These are phyloP conservation scores for Smutsia temminckii DNA, from an alignment of 2,797 vertebrate species.

Conservation along the genomic window DNA sequence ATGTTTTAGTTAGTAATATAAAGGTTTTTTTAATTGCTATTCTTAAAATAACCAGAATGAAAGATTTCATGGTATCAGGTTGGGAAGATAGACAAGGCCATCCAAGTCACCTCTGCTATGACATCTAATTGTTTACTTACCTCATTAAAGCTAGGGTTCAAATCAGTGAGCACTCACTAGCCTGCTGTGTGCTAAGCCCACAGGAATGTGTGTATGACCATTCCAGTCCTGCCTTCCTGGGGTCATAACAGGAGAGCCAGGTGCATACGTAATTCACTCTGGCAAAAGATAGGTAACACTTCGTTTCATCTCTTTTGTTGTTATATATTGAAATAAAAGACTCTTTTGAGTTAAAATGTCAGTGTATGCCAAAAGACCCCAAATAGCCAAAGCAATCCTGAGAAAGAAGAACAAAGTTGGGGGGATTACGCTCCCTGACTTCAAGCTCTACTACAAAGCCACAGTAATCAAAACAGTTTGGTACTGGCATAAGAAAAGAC, in stretches of 20 bases:
- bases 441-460: no score
- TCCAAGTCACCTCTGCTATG: not conserved
- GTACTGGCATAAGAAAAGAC: no score
- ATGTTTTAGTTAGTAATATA: not conserved
- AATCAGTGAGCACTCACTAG: not conserved
- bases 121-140: not conserved
- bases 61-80: not conserved
- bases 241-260: not conserved
- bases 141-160: not conserved
- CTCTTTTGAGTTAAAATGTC: not conserved
- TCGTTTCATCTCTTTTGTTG: not conserved
- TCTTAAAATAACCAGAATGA: not conserved
- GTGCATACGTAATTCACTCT: fast-evolving
- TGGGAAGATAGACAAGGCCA: not conserved
- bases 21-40: not conserved
- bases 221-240: fast-evolving
- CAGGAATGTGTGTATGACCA: not conserved
- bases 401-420: no score
- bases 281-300: not conserved
- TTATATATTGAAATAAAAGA: not conserved
- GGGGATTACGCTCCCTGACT: no score
- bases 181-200: fast-evolving
- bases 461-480: no score
- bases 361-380: not conserved
- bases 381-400: no score